A percentile compares a stretch with the other conserved stretches of the same genome.
Evolutionary conservation across 2,888 invertebrate genomes (phyloP).

Genomic region (Anarsia innoxiella): DNA sequence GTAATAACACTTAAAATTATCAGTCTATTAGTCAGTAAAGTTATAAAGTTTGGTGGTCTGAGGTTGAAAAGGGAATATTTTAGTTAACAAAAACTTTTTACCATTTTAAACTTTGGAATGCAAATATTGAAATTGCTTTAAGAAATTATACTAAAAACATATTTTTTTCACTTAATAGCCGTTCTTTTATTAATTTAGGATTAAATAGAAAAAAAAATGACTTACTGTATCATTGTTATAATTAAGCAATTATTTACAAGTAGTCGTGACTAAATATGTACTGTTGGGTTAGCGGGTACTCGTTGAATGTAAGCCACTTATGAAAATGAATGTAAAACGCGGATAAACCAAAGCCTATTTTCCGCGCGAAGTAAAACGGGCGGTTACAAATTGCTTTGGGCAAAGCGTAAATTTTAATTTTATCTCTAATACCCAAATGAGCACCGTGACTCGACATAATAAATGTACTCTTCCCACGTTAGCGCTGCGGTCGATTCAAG

Average conservation of each 20-base stretch:
- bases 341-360: slow-evolving; percentile 74
- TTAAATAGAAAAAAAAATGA: no score
- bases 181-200: no score
- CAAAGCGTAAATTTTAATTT: slow-evolving; percentile 75
- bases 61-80: neutral
- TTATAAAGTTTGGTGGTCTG: no score
- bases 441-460: slow-evolving; percentile 73
- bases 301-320: slow-evolving; percentile 65
- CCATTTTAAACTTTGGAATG: no score
- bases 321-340: slow-evolving; percentile 69
- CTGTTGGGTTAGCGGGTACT: slow-evolving; percentile 21
- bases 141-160: no score
- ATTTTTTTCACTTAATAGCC: no score
- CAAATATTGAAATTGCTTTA: no score
- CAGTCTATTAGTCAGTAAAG: no score
- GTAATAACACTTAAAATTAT: slow-evolving; percentile 13
- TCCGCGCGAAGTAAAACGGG: slow-evolving; percentile 69
- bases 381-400: slow-evolving; percentile 75
- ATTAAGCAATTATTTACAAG: slow-evolving; percentile 7
- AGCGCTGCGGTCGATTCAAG: slow-evolving; percentile 47
- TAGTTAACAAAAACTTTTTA: no score
- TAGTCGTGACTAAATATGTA: neutral
- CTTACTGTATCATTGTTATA: no score
- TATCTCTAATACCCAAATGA: slow-evolving; percentile 75
- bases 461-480: slow-evolving; percentile 72